Conservation (phyloP, 2,888 invertebrate species). For the Cantharis lateralis region DNA sequence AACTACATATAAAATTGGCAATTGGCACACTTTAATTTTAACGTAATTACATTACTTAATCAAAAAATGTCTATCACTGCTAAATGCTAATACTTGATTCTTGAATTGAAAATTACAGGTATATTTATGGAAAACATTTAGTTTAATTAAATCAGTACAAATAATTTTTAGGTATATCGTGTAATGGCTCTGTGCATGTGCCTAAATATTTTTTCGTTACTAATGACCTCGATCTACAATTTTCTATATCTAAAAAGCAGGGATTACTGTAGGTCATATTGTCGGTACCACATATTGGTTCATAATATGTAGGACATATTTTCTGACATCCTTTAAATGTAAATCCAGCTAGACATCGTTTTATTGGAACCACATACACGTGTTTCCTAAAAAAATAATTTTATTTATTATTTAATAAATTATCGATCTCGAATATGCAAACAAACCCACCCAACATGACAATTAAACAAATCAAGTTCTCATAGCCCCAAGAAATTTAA, state of each 20-base stretch:
- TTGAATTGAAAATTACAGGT: slow-evolving; percentile 13
- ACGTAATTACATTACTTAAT: slow-evolving; percentile 11
- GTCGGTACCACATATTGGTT: slow-evolving; percentile 93
- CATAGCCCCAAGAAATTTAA: not conserved
- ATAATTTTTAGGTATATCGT: slow-evolving; percentile 85
- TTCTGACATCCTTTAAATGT: slow-evolving; percentile 85
- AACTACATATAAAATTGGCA: slow-evolving; percentile 26
- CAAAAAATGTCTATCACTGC: slow-evolving; percentile 8
- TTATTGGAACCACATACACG: slow-evolving; percentile 88
- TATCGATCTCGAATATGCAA: not conserved
- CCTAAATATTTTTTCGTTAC: slow-evolving; percentile 81
- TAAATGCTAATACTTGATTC: slow-evolving; percentile 13
- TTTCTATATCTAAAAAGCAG: slow-evolving; percentile 90
- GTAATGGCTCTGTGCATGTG: slow-evolving; percentile 82
- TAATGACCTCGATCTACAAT: slow-evolving; percentile 80
- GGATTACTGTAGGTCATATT: slow-evolving; percentile 91
- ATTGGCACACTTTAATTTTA: slow-evolving; percentile 34
- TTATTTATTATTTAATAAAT: not conserved
- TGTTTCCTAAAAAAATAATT: slow-evolving; percentile 71
- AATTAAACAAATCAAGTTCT: not conserved
- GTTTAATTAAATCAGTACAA: slow-evolving; percentile 63
- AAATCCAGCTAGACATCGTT: slow-evolving; percentile 83
- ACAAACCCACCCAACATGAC: not conserved
- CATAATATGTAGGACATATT: slow-evolving; percentile 84
- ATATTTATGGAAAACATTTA: slow-evolving; percentile 8